Evolutionary conservation across 2,797 vertebrate genomes (phyloP), one percentile per base, ranked within the genome.

Genomic region (Myripristis murdjan): DNA sequence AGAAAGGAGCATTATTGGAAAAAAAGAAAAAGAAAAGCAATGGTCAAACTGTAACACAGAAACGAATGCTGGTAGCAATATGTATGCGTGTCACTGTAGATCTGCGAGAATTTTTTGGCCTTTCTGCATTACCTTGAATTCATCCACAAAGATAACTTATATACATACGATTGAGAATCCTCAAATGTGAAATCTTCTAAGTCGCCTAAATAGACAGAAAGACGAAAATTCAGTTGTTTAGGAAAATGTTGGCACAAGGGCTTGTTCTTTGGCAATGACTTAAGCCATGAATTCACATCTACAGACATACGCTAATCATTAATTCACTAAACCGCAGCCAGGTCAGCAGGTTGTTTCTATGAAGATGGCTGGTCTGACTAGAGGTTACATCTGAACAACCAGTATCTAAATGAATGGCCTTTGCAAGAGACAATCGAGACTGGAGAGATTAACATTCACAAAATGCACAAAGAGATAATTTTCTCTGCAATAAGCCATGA

Each of bases 241-340:
- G 70, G 74, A 77, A 85, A 86, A 77, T 48, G 78, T 92, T 94
- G 94, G 93, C 94, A 93, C 89, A 1, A 47, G 76, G 87, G 87
- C 84, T 90, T 79, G 83, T 84, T 91, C 89, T 93, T 90, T 93
- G 89, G 90, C 89, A 88, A 91, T 79, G 74, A 83, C 53, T 84
- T 84, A 48, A 76, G 85, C 91, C 86, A 87, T 85, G 84, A 90
- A 90, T 89, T 90, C 87, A 92, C 81, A 60, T 91, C 87, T 88
- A 73, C 86, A 83, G 85, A 89, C 88, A 86, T 81, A 76, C 73
- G 87, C 68, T 85, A 84, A 88, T 84, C 83, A 73, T 92, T 87
- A 74, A 56, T 51, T 75, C 84, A 58, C 75, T 58, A 81, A 76
- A 83, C 79, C 79, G 67, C 56, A 60, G 88, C 81, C 86, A 69